A percentile compares a stretch with the other conserved stretches of the same genome.
Evolutionary conservation across 2,113 vertebrate species (phyloP).

Genomic region (human (Homo sapiens)): GRCh38 chr2:219739501-219740000

Average conservation of each 20-base stretch:
- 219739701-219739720: neutral
- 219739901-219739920: neutral
- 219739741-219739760: neutral
- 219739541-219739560: neutral
- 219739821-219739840: neutral
- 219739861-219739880: slow-evolving; percentile 62
- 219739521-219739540: neutral
- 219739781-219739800: neutral
- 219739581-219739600: neutral
- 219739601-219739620: neutral
- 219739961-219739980: neutral
- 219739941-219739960: neutral
- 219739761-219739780: neutral
- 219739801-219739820: neutral
- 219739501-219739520: neutral
- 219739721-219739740: neutral
- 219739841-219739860: neutral
- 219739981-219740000: neutral
- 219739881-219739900: slow-evolving; percentile 68
- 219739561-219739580: neutral
- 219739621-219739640: neutral
- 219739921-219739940: slow-evolving; percentile 52
- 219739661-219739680: neutral
- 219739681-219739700: neutral
- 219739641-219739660: neutral